Base-by-base conservation (phyloP, 2,888 invertebrate genomes). In the Leptura quadrifasciata region DNA sequence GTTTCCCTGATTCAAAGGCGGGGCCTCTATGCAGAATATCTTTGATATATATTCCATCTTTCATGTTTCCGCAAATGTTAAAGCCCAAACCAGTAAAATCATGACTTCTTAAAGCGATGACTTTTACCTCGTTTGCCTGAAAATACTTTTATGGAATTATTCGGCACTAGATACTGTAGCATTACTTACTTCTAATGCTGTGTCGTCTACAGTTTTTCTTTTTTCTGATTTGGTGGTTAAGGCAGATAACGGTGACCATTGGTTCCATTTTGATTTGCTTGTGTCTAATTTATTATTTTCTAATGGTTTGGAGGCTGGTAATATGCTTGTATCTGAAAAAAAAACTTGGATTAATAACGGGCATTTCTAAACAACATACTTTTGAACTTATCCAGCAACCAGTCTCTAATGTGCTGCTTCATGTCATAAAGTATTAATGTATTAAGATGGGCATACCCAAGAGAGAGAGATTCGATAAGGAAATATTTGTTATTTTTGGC, bases 41-140 rank as follows among this genome's bases (percentile, higher is more conserved):
- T 87, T 96, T 96, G 57, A 97, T 93, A 87, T 93, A 95, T 76
- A 97, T 97, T 0, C 97, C 97, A 81, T 97, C 96, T 74, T 95
- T 91, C 92, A 97, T 96, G 83, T 96, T 97, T n/a, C 97, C 97
- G 75, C 94, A 94, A 80, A 97, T 95, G 86, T 95, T 94, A 89
- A 97, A 94, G 1, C 97, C 97, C 0, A 97, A 91, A 0, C 97
- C 97, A 0, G 96, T 96, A 89, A 96, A 96, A 89, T 97, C 97
- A 67, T 95, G 94, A 77, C 96, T 96, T 88, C 95, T 93, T 74
- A 97, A 90, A 79, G 95, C 93, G 60, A 97, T 95, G 69, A 92
- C 91, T 82, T 92, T 91, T 39, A 92, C 90, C 83, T 91, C 91
- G 24, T 91, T 90, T 76, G 91, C 91, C 93, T 93, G 86, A 20